These are phyloP conservation scores for Candidula unifasciata DNA, from an alignment of 2,888 invertebrate genomes.

Conservation along the genomic window DNA sequence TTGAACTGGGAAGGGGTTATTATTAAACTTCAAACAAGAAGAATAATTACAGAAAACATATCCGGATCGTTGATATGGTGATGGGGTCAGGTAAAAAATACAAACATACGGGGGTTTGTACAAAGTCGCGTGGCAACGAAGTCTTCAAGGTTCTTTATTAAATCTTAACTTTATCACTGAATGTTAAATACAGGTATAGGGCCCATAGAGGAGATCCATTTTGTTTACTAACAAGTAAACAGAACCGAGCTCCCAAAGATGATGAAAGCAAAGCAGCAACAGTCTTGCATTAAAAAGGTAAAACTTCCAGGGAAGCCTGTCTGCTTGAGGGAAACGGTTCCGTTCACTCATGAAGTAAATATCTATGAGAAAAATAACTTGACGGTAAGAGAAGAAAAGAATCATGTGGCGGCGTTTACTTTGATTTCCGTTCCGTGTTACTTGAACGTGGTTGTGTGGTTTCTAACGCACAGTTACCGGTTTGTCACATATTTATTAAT, in stretches of 20 bases:
- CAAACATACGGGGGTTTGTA: constrained; percentile 60
- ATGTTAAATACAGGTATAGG: background rate
- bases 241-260: constrained; percentile 40
- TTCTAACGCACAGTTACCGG: background rate
- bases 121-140: constrained; percentile 59
- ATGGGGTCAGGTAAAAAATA: constrained; percentile 50
- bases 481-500: too few relatives aligned
- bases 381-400: constrained; percentile 30
- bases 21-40: background rate
- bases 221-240: constrained; percentile 12
- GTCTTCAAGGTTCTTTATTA: constrained; percentile 49
- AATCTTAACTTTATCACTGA: constrained; percentile 51
- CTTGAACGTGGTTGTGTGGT: background rate
- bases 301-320: constrained; percentile 48
- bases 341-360: constrained; percentile 48
- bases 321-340: constrained; percentile 41
- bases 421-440: background rate
- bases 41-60: background rate
- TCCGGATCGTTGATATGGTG: constrained; percentile 54
- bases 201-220: background rate
- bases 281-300: constrained; percentile 50
- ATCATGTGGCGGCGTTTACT: background rate
- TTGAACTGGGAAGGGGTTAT: background rate
- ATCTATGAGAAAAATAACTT: constrained; percentile 50
- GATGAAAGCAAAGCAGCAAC: constrained; percentile 49